phyloP scores from a whole-genome alignment of 2,797 vertebrate species.

The Acanthis flammea region DNA sequence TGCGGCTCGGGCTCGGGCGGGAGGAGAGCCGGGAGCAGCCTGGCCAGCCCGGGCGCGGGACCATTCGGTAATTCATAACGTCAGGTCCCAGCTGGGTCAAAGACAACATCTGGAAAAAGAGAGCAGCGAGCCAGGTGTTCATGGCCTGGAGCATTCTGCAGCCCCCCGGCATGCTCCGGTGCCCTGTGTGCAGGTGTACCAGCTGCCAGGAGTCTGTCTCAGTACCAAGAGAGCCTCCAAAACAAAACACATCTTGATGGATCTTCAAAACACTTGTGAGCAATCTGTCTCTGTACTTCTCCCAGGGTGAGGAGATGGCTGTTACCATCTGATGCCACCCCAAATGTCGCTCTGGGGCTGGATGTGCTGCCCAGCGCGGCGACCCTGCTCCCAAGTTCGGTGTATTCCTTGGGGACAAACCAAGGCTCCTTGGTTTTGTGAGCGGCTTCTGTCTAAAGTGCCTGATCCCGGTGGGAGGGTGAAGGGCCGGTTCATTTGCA shows the following conservation, averaged over 20 bases:
- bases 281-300: background rate
- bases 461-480: background rate
- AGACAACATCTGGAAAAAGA: background rate
- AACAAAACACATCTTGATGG: background rate
- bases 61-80: rapidly evolving
- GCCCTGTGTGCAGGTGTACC: rapidly evolving
- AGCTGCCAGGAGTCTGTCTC: background rate
- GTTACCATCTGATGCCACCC: background rate
- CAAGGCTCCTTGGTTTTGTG: background rate
- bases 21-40: background rate
- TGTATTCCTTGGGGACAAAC: background rate
- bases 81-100: background rate
- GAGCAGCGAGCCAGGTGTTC: background rate
- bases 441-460: rapidly evolving
- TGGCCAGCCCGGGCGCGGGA: background rate
- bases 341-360: background rate
- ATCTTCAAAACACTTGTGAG: background rate
- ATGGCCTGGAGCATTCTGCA: rapidly evolving
- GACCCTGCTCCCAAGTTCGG: too few species aligned
- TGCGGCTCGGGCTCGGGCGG: too few species aligned
- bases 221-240: background rate
- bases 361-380: background rate
- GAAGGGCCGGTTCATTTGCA: background rate
- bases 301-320: background rate
- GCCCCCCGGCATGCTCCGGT: rapidly evolving